Conservation (phyloP, 2,888 invertebrate species). For the Zaprionus bogoriensis region DNA sequence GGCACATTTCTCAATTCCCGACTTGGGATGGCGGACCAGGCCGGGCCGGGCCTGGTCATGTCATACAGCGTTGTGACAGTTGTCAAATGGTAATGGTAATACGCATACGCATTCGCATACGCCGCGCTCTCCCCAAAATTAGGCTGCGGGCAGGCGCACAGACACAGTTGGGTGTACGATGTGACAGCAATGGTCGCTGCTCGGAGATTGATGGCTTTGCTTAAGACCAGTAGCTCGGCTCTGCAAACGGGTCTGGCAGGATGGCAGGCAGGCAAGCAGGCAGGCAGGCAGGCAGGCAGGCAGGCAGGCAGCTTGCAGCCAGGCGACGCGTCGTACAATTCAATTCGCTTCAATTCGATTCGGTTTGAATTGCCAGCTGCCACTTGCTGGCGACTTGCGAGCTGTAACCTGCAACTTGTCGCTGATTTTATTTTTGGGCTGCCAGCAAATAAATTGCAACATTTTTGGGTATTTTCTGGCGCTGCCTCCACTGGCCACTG, state of each 20-base stretch:
- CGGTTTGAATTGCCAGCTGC: constrained; percentile 28
- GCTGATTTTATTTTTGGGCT: constrained; percentile 25
- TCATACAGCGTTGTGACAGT: constrained; percentile 77
- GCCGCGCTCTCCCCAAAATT: constrained; percentile 54
- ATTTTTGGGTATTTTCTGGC: constrained; percentile 61
- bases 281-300: too few relatives aligned
- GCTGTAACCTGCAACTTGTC: constrained; percentile 29
- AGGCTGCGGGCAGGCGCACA: constrained; percentile 42
- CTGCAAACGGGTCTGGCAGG: constrained; percentile 72
- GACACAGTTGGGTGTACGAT: constrained; percentile 49
- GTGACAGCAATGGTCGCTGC: constrained; percentile 59
- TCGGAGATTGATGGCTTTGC: constrained; percentile 72
- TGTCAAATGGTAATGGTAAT: constrained; percentile 71
- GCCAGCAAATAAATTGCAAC: constrained; percentile 55
- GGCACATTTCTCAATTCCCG: constrained; percentile 47
- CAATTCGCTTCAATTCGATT: constrained; percentile 39
- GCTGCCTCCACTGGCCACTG: constrained; percentile 7
- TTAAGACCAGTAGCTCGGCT: constrained; percentile 71
- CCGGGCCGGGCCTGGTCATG: constrained; percentile 36
- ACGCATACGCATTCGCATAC: constrained; percentile 34
- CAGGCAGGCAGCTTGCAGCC: too few relatives aligned
- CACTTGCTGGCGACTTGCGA: constrained; percentile 9
- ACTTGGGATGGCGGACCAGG: neutral
- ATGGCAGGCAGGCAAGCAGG: too few relatives aligned
- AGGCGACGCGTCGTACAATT: constrained; percentile 55